These are phyloP conservation scores for Colletes latitarsis DNA, from an alignment of 1,140 invertebrate species.

Conservation along the genomic window DNA sequence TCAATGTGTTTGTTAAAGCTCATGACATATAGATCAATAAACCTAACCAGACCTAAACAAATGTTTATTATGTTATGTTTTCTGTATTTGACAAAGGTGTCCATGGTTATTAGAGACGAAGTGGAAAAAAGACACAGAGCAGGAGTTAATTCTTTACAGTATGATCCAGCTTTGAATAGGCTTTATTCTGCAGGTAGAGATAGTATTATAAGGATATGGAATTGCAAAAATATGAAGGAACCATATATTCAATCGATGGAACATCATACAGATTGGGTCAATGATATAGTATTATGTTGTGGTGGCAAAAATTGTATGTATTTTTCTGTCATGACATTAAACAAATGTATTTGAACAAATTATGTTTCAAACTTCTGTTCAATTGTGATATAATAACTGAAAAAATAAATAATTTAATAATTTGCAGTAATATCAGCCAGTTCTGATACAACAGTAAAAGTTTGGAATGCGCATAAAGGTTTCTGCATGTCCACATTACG, in stretches of 20 bases:
- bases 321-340: neutral
- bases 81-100: constrained; percentile 87
- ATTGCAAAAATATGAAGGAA: constrained; percentile 88
- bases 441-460: constrained; percentile 99
- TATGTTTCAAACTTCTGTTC: neutral
- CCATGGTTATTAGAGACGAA: constrained; percentile 98
- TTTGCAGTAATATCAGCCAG: constrained; percentile 97
- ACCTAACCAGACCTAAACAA: no score
- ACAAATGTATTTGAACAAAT: neutral
- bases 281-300: constrained; percentile 99
- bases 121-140: constrained; percentile 96
- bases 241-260: constrained; percentile 97
- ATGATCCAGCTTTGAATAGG: constrained; percentile 92
- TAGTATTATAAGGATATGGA: constrained; percentile 99
- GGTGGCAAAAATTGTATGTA: constrained; percentile 94
- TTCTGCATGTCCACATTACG: constrained; percentile 98
- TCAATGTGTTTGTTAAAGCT: neutral
- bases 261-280: constrained; percentile 99
- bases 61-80: neutral
- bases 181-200: constrained; percentile 99
- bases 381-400: neutral
- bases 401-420: constrained; percentile 17
- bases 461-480: constrained; percentile 99
- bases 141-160: constrained; percentile 97
- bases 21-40: neutral